Conservation (phyloP, 1,140 invertebrate species). For the Brachystomella parvula region DNA sequence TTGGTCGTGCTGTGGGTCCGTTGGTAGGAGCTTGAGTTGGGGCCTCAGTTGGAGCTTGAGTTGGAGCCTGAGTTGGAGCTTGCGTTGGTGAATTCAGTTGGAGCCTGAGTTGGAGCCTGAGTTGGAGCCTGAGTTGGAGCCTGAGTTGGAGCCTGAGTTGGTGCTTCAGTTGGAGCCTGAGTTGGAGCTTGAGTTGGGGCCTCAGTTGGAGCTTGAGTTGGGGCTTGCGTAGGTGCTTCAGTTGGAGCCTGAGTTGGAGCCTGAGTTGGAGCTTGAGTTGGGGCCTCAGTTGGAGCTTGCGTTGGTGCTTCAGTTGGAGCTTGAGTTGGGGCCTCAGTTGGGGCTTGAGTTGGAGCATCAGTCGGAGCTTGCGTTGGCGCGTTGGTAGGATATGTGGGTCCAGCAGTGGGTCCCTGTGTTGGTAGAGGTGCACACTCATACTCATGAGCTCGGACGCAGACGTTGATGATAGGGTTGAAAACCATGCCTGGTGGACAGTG, state of each 20-base stretch:
- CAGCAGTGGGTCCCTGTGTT: constrained; percentile 10
- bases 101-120: constrained; percentile 8
- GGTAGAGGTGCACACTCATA: too few species aligned
- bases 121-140: constrained; percentile 14
- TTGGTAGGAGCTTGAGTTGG: constrained; percentile 9
- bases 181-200: constrained; percentile 10
- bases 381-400: constrained; percentile 8
- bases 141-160: constrained; percentile 12
- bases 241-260: constrained; percentile 14
- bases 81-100: constrained; percentile 12
- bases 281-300: constrained; percentile 9
- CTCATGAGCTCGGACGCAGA: neutral
- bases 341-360: constrained; percentile 9
- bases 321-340: constrained; percentile 15
- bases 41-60: constrained; percentile 9
- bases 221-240: constrained; percentile 9
- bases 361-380: constrained; percentile 14
- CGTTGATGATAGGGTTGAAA: too few species aligned
- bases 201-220: constrained; percentile 7
- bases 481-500: too few species aligned
- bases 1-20: too few species aligned
- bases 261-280: constrained; percentile 12
- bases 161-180: constrained; percentile 12
- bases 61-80: constrained; percentile 10
- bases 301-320: constrained; percentile 15